Evolutionary conservation across 2,888 invertebrate genomes (phyloP), one percentile per base, ranked within the genome.

Genomic region (Lomographa bimaculata): DNA sequence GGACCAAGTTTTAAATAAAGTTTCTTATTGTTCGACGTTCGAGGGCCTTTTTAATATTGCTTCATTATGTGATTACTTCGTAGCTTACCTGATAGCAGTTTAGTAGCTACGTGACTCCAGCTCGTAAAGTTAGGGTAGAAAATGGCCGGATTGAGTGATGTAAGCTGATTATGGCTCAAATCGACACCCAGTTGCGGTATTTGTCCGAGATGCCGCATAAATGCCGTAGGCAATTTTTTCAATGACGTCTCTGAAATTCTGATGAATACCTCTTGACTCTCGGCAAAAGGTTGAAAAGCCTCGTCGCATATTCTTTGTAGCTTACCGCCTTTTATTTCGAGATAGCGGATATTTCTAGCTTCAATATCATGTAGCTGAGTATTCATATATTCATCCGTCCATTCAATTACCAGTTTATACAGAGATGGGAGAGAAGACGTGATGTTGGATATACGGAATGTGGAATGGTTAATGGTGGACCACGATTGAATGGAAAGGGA

Each of bases 21-120:
- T 36, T 45, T 36, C 27, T 40, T 36, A 37, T 32, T 32, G 27
- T 36, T 33, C 8, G n/a, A 12, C 12, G 12, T 35, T 43, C 14
- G 24, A 30, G 23, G 17, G 10, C 7, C 18, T 37, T 35, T 29
- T 33, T 17, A 33, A 14, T 21, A 41, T 16, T 8, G 32, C 26
- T 20, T 5, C 16, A 10, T 23, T 12, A 32, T 28, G 2, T 21
- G 19, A 25, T 29, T 38, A 34, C 26, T 24, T 26, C 21, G 23
- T 32, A 36, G 66, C 87, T 82, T 79, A 94, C 95, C 95, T 83
- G 94, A 93, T 38, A 97, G 93, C 71, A 96, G 91, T 68, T 95
- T 94, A 2, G 97, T 96, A 6, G 96, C 96, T 52, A 95, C 94
- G 54, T 94, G 93, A 78, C 96, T 96, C 96, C 96, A 96, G 59